Evolutionary conservation across 2,113 vertebrate genomes (phyloP).

Genomic region (Maccullochella peelii): DNA sequence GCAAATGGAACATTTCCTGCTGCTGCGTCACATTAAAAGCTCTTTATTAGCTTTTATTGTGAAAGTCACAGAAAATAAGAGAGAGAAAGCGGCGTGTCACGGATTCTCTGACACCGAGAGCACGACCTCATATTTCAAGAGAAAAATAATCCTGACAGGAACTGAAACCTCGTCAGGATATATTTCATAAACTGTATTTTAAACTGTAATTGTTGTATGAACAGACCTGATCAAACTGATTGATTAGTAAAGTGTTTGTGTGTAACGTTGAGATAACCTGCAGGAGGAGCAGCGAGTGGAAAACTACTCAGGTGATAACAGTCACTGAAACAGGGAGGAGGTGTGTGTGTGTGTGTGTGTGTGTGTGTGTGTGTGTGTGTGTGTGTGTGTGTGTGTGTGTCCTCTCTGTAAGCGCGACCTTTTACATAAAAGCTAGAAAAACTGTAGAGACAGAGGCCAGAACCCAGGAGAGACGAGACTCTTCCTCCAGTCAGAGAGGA

Average conservation of each 20-base stretch:
- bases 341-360: slow-evolving; percentile 6
- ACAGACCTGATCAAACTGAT: background rate
- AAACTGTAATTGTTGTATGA: background rate
- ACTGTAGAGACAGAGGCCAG: background rate
- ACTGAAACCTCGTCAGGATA: background rate
- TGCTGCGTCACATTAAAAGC: background rate
- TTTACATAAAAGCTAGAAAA: slow-evolving; percentile 34
- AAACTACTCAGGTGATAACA: slow-evolving; percentile 1
- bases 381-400: slow-evolving; percentile 9
- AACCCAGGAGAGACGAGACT: slow-evolving; percentile 29
- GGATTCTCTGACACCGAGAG: background rate
- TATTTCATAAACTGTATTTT: background rate
- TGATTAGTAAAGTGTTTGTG: background rate
- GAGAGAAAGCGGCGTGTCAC: background rate
- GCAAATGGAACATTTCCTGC: background rate
- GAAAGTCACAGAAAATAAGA: background rate
- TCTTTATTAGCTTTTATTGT: background rate
- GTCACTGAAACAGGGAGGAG: background rate
- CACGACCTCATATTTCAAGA: background rate
- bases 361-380: slow-evolving; percentile 8
- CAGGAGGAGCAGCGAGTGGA: background rate
- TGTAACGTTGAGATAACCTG: background rate
- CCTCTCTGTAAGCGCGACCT: slow-evolving; percentile 7
- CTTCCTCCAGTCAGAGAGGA: slow-evolving; percentile 1
- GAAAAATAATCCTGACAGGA: background rate